A percentile compares a stretch with the other conserved stretches of the same genome.
Conservation (phyloP, 2,113 vertebrate species). For the Sceloporus tristichus region DNA sequence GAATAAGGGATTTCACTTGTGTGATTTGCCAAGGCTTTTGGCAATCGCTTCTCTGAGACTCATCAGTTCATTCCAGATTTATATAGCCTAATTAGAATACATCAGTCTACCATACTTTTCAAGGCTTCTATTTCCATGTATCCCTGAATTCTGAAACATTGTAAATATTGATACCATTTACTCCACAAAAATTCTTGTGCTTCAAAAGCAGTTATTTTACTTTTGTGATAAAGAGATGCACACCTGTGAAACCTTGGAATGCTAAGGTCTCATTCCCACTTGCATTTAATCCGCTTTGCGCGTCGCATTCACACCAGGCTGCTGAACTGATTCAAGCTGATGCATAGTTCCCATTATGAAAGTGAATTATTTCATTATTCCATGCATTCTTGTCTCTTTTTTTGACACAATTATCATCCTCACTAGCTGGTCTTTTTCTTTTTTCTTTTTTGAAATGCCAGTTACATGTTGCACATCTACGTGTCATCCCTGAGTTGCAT, state of each 20-base stretch:
- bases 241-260: background rate
- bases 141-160: background rate
- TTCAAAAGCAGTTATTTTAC: conserved; percentile 31
- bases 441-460: too few relatives aligned
- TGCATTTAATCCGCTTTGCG: too few relatives aligned
- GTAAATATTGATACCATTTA: background rate
- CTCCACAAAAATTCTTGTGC: conserved; percentile 15
- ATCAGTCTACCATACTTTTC: background rate
- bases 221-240: background rate
- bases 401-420: too few relatives aligned
- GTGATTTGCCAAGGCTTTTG: background rate
- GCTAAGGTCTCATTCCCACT: background rate
- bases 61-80: background rate
- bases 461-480: too few relatives aligned
- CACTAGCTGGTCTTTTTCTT: too few relatives aligned
- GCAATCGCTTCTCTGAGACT: background rate
- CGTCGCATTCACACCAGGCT: too few relatives aligned
- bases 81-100: conserved; percentile 18
- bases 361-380: too few relatives aligned
- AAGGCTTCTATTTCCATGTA: background rate
- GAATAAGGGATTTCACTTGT: background rate
- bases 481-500: too few relatives aligned
- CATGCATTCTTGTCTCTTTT: too few relatives aligned
- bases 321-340: too few relatives aligned
- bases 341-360: too few relatives aligned